These are phyloP conservation scores for Phyllotreta striolata DNA, from an alignment of 2,888 invertebrate species.

Conservation along the genomic window DNA sequence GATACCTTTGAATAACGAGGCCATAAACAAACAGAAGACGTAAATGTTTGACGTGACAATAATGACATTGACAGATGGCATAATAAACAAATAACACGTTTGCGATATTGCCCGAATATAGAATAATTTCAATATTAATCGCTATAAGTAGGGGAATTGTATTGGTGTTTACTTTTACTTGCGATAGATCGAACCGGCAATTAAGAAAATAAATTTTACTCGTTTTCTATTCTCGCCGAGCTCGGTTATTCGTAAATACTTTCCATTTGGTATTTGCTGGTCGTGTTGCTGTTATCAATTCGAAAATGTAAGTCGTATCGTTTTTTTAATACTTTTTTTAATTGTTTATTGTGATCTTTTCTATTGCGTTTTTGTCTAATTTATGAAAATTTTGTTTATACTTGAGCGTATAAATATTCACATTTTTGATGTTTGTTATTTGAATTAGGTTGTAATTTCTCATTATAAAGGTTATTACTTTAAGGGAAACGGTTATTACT, in stretches of 20 bases:
- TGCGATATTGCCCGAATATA: neutral
- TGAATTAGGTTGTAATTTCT: no score
- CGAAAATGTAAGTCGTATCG: no score
- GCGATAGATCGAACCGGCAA: constrained; percentile 9
- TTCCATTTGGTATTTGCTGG: constrained; percentile 2
- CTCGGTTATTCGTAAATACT: neutral
- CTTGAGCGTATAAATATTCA: no score
- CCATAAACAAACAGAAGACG: neutral
- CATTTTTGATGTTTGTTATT: no score
- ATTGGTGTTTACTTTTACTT: neutral
- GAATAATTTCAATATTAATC: neutral
- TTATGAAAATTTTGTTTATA: no score
- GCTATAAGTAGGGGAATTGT: neutral
- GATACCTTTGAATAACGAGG: no score
- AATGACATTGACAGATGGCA: neutral
- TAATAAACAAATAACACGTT: neutral
- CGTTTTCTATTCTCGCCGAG: neutral
- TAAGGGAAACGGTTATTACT: no score
- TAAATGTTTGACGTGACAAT: neutral
- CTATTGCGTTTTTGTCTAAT: no score
- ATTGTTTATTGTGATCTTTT: no score
- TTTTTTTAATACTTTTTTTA: no score
- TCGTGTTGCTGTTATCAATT: no score
- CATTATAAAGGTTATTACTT: no score
- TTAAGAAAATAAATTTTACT: constrained; percentile 1